phyloP scores from a whole-genome alignment of 2,888 invertebrate species.

The Lymantria monacha region DNA sequence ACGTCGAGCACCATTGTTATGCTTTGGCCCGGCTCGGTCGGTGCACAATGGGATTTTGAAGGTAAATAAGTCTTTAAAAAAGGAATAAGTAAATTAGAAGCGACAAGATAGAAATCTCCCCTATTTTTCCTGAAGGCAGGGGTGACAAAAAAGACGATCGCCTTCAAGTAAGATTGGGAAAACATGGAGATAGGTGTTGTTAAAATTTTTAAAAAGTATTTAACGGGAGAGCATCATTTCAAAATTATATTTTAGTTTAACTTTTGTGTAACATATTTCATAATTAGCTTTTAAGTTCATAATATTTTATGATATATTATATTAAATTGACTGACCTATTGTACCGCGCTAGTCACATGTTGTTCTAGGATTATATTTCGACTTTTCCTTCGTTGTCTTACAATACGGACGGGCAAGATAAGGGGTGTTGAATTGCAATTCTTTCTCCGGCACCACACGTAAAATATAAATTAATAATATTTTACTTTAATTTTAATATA shows the following conservation, averaged over 20 bases:
- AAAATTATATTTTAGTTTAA: background rate
- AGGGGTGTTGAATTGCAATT: too few relatives aligned
- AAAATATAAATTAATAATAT: too few relatives aligned
- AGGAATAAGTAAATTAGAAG: constrained; percentile 91
- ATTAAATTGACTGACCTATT: too few relatives aligned
- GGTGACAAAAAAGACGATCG: constrained; percentile 77
- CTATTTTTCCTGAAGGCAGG: constrained; percentile 78
- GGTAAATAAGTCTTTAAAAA: constrained; percentile 89
- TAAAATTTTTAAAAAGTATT: background rate
- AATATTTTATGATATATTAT: too few relatives aligned
- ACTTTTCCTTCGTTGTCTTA: too few relatives aligned
- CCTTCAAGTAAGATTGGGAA: constrained; percentile 54
- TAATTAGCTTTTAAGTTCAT: background rate
- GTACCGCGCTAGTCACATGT: too few relatives aligned
- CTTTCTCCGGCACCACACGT: too few relatives aligned
- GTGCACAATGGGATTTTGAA: constrained; percentile 82
- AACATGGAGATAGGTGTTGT: constrained; percentile 47
- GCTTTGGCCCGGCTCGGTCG: constrained; percentile 61
- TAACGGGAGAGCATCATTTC: background rate
- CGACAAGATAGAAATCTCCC: constrained; percentile 90
- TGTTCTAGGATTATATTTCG: too few relatives aligned
- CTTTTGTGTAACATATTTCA: background rate
- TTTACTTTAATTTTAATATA: too few relatives aligned
- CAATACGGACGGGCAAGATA: too few relatives aligned
- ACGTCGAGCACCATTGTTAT: constrained; percentile 74